Base-by-base conservation (phyloP, 2,113 vertebrate species). In the Girardinichthys multiradiatus region DNA sequence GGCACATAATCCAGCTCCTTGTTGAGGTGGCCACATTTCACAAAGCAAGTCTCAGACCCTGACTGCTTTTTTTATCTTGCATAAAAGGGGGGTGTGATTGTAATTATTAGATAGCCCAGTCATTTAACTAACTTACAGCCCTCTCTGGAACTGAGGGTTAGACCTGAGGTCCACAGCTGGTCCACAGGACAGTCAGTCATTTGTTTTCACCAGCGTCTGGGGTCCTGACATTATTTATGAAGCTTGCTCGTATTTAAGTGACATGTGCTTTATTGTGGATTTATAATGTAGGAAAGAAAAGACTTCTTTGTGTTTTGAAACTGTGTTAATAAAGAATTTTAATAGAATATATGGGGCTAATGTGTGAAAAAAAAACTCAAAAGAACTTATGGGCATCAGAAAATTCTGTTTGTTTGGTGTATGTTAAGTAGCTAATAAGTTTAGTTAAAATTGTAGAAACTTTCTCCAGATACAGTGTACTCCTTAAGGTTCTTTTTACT, bases 181-280 rank as follows among this genome's bases (percentile, higher is more conserved):
- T 60, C 35, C 21, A 70, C 63, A 76, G 72, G 80, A 91, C 85
- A 91, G 73, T 65, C 77, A 74, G 72, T 72, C 76, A 71, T 58
- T 91, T 91, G 89, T 92, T 91, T 90, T 81, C 80, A 45, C 68
- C 57, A 39, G 77, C 37, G 72, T 84, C 85, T 74, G 76, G 79
- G 86, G 85, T 91, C 85, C 70, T 51, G 84, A 76, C 85, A 79
- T 83, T 89, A 81, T 83, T 91, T 89, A 90, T 87, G 88, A 69
- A 17, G 80, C 87, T 84, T 79, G 81, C 69, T 60, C 42, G 73
- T 72, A 60, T 81, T 79, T 80, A 86, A 81, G 84, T 85, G 82
- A 85, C 74, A 76, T 31, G 54, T 24, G 58, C 31, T 70, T 51
- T 83, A 48, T 76, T 79, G 79, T 85, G 60, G 57, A 80, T 81